Evolutionary conservation across 2,797 vertebrate species (phyloP).

Genomic region (Catostomus latipinnis): DNA sequence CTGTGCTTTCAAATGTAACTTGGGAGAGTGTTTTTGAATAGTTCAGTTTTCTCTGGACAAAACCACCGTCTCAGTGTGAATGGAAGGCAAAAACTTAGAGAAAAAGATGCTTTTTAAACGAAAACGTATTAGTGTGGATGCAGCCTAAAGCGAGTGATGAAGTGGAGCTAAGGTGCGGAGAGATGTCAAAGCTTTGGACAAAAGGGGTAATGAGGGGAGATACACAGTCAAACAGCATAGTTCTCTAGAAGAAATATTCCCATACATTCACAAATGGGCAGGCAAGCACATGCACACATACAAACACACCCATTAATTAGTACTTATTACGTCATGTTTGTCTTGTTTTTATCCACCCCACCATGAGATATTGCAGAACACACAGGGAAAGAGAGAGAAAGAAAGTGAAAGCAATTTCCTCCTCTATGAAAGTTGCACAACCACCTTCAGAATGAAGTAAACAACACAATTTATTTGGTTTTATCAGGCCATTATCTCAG

Average conservation of each 20-base stretch:
- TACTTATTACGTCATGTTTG: neutral
- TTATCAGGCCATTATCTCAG: conserved; percentile 45
- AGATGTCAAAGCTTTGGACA: conserved; percentile 1
- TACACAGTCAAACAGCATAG: conserved; percentile 14
- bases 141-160: conserved; percentile 18
- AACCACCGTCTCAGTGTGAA: too few species aligned
- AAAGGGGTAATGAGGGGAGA: neutral
- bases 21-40: neutral
- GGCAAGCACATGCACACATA: neutral
- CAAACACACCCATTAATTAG: neutral
- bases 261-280: conserved; percentile 6
- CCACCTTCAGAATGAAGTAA: conserved; percentile 62
- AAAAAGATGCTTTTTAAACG: too few species aligned
- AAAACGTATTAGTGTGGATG: too few species aligned
- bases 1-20: too few species aligned
- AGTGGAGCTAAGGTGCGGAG: conserved; percentile 6
- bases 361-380: conserved; percentile 40
- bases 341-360: neutral
- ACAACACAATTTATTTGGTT: conserved; percentile 67
- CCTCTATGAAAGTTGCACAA: conserved; percentile 61
- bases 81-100: too few species aligned
- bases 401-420: conserved; percentile 44
- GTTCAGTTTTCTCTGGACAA: too few species aligned
- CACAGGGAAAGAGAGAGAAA: neutral
- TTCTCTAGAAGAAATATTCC: conserved; percentile 30